Evolutionary conservation across 2,797 vertebrate species (phyloP), one percentile per base, ranked within the genome.

Genomic region (Toxotes lorentzi): DNA sequence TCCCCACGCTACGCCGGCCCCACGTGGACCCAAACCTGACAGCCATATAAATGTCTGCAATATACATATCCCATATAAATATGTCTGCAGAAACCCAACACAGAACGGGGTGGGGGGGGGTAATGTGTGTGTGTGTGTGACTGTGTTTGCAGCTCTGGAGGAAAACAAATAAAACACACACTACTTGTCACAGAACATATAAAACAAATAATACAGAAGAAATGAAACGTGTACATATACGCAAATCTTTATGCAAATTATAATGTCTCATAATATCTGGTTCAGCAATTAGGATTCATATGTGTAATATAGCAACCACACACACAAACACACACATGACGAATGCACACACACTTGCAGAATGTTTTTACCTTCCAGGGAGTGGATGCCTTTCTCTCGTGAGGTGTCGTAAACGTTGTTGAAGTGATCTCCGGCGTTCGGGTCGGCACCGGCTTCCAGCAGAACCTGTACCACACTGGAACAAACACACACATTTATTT

Each of bases 41-140:
- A 98, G 96, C 97, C 96, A 97, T 98, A 98, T 97, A 98, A 97
- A 98, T 98, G 97, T 97, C 96, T 97, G 96, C 96, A 98, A 99
- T 98, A 98, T 98, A 98, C 95, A 96, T 96, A 95, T 95, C 95
- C 94, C 95, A 95, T 95, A 95, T 95, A 95, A 95, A 96, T 96
- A 95, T 96, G 95, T 96, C 95, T 95, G 89, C 87, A 86, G 91
- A 93, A 93, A 90, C 86, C 88, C 88, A 91, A 89, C 89, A 84
- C 90, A 90, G 83, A 90, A 91, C 73, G 71, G 60, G 84, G 57
- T 66, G 54, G 27, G 65, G 51, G 58, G 76, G 65, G 53, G 76
- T 79, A 53, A 67, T 70, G 57, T 78, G 65, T 56, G 81, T 68
- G 80, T 63, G 66, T 80, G 70, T 54, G 23, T 5, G 48, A 70